A percentile compares a stretch with the other conserved stretches of the same genome.
Evolutionary conservation across 2,113 vertebrate species (phyloP).

Genomic region (Semicossyphus pulcher): DNA sequence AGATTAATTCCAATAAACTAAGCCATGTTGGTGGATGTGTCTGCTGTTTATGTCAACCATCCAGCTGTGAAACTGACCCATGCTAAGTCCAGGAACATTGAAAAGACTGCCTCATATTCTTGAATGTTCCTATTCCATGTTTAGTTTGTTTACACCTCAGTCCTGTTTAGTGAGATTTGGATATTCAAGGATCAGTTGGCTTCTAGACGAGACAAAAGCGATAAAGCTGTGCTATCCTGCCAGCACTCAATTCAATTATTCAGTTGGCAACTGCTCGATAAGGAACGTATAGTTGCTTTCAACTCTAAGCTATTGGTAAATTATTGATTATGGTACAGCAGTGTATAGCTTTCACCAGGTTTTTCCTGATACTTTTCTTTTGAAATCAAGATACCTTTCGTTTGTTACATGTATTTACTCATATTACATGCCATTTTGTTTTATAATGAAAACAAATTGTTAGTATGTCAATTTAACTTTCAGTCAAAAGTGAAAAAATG

Average conservation of each 20-base stretch:
- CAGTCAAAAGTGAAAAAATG: neutral
- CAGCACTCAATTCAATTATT: constrained; percentile 1
- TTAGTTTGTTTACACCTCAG: neutral
- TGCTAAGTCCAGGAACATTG: constrained; percentile 17
- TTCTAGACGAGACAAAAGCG: neutral
- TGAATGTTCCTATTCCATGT: neutral
- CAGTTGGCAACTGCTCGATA: neutral
- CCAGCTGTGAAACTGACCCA: neutral
- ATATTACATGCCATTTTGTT: too few species aligned
- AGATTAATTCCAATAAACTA: neutral
- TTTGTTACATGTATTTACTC: neutral
- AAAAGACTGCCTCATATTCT: neutral
- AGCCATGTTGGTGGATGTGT: constrained; percentile 1
- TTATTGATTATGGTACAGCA: neutral
- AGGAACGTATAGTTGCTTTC: neutral
- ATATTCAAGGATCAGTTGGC: neutral
- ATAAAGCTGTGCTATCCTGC: constrained; percentile 1
- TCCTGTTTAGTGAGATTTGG: constrained; percentile 9
- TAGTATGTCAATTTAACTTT: too few species aligned
- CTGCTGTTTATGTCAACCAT: neutral
- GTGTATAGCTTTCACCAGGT: neutral
- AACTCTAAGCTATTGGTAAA: constrained; percentile 8
- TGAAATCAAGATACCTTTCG: neutral
- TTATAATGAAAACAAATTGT: too few species aligned
- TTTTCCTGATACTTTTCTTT: too few species aligned